Conservation (phyloP, 2,113 vertebrate species). For the Cavia aperea region DNA sequence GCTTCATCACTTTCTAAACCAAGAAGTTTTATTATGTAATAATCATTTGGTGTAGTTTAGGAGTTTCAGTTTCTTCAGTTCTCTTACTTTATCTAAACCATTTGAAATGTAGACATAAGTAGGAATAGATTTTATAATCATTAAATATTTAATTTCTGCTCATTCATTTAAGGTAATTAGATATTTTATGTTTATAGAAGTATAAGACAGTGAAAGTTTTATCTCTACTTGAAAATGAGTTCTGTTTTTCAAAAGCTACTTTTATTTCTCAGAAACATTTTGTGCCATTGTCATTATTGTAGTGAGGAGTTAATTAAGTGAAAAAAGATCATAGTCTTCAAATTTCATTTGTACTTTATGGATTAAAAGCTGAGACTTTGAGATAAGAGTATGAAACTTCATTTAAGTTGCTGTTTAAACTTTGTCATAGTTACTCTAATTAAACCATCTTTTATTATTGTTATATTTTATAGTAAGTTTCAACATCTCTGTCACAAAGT, state of each 20-base stretch:
- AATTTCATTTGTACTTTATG: slow-evolving; percentile 29
- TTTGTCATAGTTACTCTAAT: slow-evolving; percentile 29
- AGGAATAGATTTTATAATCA: slow-evolving; percentile 15
- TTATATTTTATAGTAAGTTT: slow-evolving; percentile 26
- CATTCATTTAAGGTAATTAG: slow-evolving; percentile 24
- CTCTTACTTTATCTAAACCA: neutral
- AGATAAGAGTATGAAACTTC: slow-evolving; percentile 15
- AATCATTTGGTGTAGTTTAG: neutral
- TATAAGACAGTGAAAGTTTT: slow-evolving; percentile 19
- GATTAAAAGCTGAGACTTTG: slow-evolving; percentile 32
- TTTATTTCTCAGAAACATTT: slow-evolving; percentile 47
- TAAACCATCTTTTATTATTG: slow-evolving; percentile 1
- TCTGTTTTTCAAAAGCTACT: slow-evolving; percentile 14
- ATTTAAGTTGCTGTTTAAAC: slow-evolving; percentile 44
- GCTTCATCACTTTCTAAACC: neutral
- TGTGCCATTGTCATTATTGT: slow-evolving; percentile 32
- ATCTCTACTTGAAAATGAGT: slow-evolving; percentile 40
- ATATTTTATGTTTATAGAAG: slow-evolving; percentile 28
- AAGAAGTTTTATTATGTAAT: neutral
- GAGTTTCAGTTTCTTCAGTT: neutral
- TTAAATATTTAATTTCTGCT: slow-evolving; percentile 34
- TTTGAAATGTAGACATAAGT: slow-evolving; percentile 19
- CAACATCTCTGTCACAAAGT: neutral
- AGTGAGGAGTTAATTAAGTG: slow-evolving; percentile 55
- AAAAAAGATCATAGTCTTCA: slow-evolving; percentile 46